A percentile compares a stretch with the other conserved stretches of the same genome.
Evolutionary conservation across 2,113 vertebrate species (phyloP).

Genomic region (Colinus virginianus): DNA sequence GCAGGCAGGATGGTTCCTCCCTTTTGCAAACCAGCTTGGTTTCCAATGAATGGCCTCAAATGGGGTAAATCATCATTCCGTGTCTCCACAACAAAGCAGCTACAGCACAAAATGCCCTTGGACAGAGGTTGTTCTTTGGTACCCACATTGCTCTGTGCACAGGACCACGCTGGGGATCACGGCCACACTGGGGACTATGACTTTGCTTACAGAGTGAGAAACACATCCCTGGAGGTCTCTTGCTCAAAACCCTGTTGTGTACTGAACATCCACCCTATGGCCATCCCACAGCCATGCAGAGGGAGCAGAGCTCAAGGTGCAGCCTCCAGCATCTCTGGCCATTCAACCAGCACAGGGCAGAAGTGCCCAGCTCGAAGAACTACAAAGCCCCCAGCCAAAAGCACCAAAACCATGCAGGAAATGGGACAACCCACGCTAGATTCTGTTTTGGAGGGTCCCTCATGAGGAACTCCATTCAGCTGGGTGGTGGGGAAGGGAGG

Average conservation of each 20-base stretch:
- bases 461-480: neutral
- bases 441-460: neutral
- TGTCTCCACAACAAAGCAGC: accelerated
- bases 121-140: neutral
- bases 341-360: neutral
- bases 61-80: accelerated
- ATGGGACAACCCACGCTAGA: accelerated
- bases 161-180: neutral
- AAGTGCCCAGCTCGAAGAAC: neutral
- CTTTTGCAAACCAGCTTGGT: accelerated
- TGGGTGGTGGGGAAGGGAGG: neutral
- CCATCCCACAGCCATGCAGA: neutral
- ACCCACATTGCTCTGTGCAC: neutral
- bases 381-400: neutral
- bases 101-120: neutral
- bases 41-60: accelerated
- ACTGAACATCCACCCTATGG: accelerated
- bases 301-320: neutral
- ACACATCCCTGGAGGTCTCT: neutral
- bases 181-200: neutral
- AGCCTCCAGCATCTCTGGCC: neutral
- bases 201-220: neutral
- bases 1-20: accelerated
- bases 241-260: neutral
- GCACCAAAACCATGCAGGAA: neutral